Conservation (phyloP, 92 coral and sea anemone genomes). For the Porites lobata region DNA sequence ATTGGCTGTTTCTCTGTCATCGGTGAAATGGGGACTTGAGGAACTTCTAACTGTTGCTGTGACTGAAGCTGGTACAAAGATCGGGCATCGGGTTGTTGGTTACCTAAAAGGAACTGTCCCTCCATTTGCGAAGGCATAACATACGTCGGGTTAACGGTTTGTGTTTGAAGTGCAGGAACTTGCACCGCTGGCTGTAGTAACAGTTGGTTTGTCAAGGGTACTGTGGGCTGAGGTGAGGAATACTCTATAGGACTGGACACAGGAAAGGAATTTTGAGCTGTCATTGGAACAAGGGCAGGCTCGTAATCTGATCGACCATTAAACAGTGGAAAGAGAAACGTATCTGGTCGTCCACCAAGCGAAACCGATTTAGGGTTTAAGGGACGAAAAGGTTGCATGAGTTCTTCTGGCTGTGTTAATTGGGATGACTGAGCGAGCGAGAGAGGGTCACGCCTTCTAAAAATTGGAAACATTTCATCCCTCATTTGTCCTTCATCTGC, state of each 20-base stretch:
- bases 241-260: conserved; percentile 1
- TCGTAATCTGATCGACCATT: background rate
- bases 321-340: conserved; percentile 21
- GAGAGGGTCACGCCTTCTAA: conserved; percentile 30
- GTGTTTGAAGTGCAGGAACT: conserved; percentile 46
- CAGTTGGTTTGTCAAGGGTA: conserved; percentile 8
- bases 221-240: conserved; percentile 6
- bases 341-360: conserved; percentile 29
- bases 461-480: conserved; percentile 31
- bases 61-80: conserved; percentile 64
- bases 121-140: conserved; percentile 2
- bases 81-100: conserved; percentile 53
- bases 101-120: conserved; percentile 17
- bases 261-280: conserved; percentile 16
- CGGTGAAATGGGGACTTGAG: conserved; percentile 33
- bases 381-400: conserved; percentile 33
- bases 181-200: conserved; percentile 38
- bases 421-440: conserved; percentile 8
- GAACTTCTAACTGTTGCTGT: conserved; percentile 50
- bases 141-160: conserved; percentile 12
- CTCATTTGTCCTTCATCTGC: conserved; percentile 41
- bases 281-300: conserved; percentile 30
- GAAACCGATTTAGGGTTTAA: conserved; percentile 33
- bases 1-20: conserved; percentile 34
- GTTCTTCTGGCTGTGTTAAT: conserved; percentile 33